Base-by-base conservation (phyloP, 2,797 vertebrate species). In the Nyctalus aviator region DNA sequence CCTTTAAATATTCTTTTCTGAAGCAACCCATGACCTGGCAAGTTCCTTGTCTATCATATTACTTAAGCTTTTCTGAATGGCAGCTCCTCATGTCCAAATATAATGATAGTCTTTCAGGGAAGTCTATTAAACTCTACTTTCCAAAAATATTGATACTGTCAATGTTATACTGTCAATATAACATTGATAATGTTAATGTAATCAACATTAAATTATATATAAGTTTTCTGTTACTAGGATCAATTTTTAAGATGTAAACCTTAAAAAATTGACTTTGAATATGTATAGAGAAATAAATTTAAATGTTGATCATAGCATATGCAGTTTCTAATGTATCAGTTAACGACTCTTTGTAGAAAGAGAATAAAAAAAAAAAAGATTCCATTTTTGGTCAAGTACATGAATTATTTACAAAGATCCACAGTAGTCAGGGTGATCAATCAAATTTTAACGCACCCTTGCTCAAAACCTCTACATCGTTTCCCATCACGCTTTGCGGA, bases 161-260 rank as follows among this genome's bases (percentile, higher is more conserved):
- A 90, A 72, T 21, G 66, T n/a, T n/a, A n/a, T n/a, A n/a, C n/a
- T n/a, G n/a, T n/a, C n/a, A n/a, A n/a, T n/a, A n/a, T n/a, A n/a
- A n/a, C n/a, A n/a, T n/a, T n/a, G n/a, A n/a, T n/a, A n/a, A n/a
- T n/a, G n/a, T n/a, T n/a, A n/a, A n/a, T n/a, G 20, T 68, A 87
- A 21, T 9, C 17, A 90, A 72, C 32, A 92, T 76, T 68, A 87
- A 55, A 78, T 84, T 79, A 87, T 3, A 37, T 32, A 73, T 35
- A 41, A 27, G 35, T 87, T 64, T 91, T 91, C 91, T 79, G 37
- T 84, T 48, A 37, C 32, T 48, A 72, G 7, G 4, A 85, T 78
- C 35, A 69, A 84, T 73, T 94, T 94, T 88, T 64, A 95, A 88
- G 41, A 77, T 37, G 73, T n/a, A 92, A 57, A 94, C 21, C 50